Evolutionary conservation across 1,140 invertebrate species (phyloP), one percentile per base, ranked within the genome.

Genomic region (Ctenoplectra terminalis): DNA sequence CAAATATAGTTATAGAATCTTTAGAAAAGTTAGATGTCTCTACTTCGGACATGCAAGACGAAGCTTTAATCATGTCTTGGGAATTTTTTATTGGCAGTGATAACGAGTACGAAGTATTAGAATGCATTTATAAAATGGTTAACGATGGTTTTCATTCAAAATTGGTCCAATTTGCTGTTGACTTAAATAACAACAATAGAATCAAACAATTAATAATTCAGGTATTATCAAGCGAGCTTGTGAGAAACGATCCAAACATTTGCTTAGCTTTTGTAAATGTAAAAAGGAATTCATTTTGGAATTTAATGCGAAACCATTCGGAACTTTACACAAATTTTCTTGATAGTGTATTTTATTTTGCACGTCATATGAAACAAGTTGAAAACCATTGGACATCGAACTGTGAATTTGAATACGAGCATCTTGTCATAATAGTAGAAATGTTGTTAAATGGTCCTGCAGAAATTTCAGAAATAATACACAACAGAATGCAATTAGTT

Each of bases 291-390:
- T 87, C 94, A 58, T 80, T 95, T 74, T 81, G 90, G 23, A 88
- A 91, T 78, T 84, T 95, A 37, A 94, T 94, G 87, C 81, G 90
- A 46, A 89, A 92, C 60, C 90, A 94, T 92, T 63, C 52, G 40
- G 86, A 93, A 69, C 93, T 96, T 88, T 93, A 94, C 69, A 89
- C 91, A 58, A 89, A 93, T 70, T 92, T 95, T 50, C 85, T 94
- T n/a, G 94, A 94, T 88, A 94, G 94, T 83, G 90, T 96, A 60
- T 91, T 95, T 71, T 95, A 95, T 87, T 94, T 94, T 84, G 94
- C 94, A 73, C 87, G 90, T 37, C 90, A 88, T 82, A 95, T 95
- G 94, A 89, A 86, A 66, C 87, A 88, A 34, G 31, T 87, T 15
- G 71, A 94, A 84, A 64, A 88, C 88, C 52, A 90, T 66, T 93